Percentiles rank a stretch among this genome's conserved stretches.
Evolutionary conservation across 2,888 invertebrate species (phyloP).

Genomic region (Tachina fera): DNA sequence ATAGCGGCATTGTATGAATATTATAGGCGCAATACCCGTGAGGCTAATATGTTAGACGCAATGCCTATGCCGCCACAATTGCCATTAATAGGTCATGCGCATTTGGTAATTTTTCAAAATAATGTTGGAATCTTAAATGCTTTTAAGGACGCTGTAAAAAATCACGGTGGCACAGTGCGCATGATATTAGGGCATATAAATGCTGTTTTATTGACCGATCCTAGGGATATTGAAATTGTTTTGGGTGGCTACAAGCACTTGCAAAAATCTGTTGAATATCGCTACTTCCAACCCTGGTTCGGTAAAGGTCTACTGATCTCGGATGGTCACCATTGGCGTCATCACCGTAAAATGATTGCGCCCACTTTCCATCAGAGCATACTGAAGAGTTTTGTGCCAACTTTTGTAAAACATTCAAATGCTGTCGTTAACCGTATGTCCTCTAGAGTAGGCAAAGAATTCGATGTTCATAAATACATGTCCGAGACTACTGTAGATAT

Average conservation of each 20-base stretch:
- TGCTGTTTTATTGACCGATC: slow-evolving; percentile 87
- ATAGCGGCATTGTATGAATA: slow-evolving; percentile 77
- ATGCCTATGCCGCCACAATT: slow-evolving; percentile 87
- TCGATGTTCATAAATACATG: slow-evolving; percentile 91
- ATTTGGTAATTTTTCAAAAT: slow-evolving; percentile 85
- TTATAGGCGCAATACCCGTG: slow-evolving; percentile 84
- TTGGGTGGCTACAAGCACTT: slow-evolving; percentile 89
- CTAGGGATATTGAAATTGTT: slow-evolving; percentile 89
- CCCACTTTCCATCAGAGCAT: slow-evolving; percentile 93
- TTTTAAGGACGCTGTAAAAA: slow-evolving; percentile 83
- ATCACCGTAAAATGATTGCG: slow-evolving; percentile 92
- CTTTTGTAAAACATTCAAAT: slow-evolving; percentile 90
- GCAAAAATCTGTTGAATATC: slow-evolving; percentile 89
- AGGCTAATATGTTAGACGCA: slow-evolving; percentile 86
- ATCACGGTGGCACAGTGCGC: slow-evolving; percentile 88
- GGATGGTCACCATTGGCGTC: slow-evolving; percentile 90
- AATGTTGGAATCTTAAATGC: slow-evolving; percentile 80
- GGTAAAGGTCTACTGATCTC: slow-evolving; percentile 92
- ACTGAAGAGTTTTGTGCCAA: slow-evolving; percentile 89
- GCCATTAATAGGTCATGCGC: slow-evolving; percentile 89
- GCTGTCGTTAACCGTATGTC: slow-evolving; percentile 87
- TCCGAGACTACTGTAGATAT: slow-evolving; percentile 91
- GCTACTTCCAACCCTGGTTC: slow-evolving; percentile 91
- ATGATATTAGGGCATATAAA: slow-evolving; percentile 89
- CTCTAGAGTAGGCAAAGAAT: slow-evolving; percentile 86